Evolutionary conservation across 2,797 vertebrate species (phyloP), one percentile per base, ranked within the genome.

Genomic region (Harpagifer antarcticus): DNA sequence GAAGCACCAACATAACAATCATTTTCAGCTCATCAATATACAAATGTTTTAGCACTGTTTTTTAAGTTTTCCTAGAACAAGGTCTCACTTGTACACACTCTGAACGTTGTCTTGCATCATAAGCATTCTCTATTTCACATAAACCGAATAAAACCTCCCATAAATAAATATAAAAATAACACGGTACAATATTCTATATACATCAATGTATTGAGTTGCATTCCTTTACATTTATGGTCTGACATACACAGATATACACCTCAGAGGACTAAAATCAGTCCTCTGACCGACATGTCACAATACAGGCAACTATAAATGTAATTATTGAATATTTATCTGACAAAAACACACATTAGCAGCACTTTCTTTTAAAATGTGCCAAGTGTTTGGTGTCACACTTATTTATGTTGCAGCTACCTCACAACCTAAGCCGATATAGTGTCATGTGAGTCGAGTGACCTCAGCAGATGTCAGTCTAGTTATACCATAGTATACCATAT

Each of bases 31-130:
- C 13, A 55, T 68, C 20, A 3, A 14, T 42, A 50, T 10, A 52
- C 44, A 23, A 31, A 56, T 9, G 0, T 48, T 56, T 17, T 1
- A 50, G 4, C 44, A 12, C 1, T 0, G 10, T 52, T 55, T 37
- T 49, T 27, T 44, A 5, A 37, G 4, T 65, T 20, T 56, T 31
- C 42, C 33, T n/a, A 27, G 12, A 53, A 23, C 15, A 47, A 68
- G 52, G 47, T 20, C 0, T 43, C 31, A 42, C 2, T 16, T 3
- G 4, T 37, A 37, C 33, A 37, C n/a, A 37, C 10, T 44, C 19
- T 27, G 23, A 49, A 43, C 49, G 40, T 6, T 47, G 3, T 47
- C 33, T 52, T 43, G 17, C 43, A 33, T 64, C 11, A 27, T 27
- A 65, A 33, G 3, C 20, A 37, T 70, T 45, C 54, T 33, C 4